Base-by-base conservation (phyloP, 1,140 invertebrate genomes). In the Glomeris maerens region DNA sequence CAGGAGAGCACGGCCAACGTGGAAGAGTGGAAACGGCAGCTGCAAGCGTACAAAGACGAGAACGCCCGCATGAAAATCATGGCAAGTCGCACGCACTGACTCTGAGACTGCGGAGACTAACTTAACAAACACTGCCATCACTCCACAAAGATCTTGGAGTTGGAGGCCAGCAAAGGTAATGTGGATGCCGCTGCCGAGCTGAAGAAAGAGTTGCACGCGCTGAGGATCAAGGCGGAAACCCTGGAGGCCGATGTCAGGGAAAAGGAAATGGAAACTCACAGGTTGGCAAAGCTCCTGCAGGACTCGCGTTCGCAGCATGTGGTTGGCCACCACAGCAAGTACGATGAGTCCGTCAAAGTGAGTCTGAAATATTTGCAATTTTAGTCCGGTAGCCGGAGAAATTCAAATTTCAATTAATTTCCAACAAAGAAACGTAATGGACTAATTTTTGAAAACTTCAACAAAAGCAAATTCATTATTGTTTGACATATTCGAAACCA, bases 1-100 rank as follows among this genome's bases (percentile, higher is more conserved):
- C 92, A 97, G 70, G 93, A 98, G 69, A 93, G 87, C 55, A 96
- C 90, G 25, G 85, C 90, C 36, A 97, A 97, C 71, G 92, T 97
- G 4, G 92, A 97, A 61, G 91, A 96, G 66, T 98, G 93, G 93
- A 96, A 97, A 71, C 78, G 89, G 57, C 92, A 97, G 64, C 72
- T 97, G 49, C 90, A 93, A 57, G 81, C 84, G 29, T 92, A 95
- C 62, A 92, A 95, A 71, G 92, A 97, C 62, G 92, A 96, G 67
- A 94, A 94, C 71, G 78, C 81, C 47, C 75, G 85, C 52, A 78
- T 95, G 56, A 90, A 92, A 69, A 79, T 77, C 41, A 79, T 78
- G 60, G 69, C 68, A 55, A 49, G 52, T n/a, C n/a, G n/a, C n/a
- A n/a, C n/a, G n/a, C n/a, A n/a, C n/a, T n/a, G n/a, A n/a, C n/a